Evolutionary conservation across 2,888 invertebrate genomes (phyloP), one percentile per base, ranked within the genome.

Genomic region (Eledona agricola): DNA sequence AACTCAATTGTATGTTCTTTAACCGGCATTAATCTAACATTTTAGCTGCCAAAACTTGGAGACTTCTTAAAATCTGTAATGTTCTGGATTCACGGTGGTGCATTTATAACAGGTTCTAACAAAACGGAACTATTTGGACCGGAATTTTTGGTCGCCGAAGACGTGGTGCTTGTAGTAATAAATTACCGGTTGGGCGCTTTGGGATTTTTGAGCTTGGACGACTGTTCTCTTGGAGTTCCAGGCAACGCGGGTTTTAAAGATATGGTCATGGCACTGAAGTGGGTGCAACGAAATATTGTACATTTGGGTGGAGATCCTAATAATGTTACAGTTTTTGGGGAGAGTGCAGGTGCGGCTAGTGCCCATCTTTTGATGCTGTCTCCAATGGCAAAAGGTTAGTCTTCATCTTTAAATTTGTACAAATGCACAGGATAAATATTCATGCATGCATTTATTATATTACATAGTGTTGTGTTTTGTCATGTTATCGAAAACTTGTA

Each of bases 241-340:
- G 80, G 79, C 1, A 80, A 80, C 65, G 77, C 79, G 0, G 79
- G 77, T 1, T 65, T 80, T 0, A 79, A 79, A 64, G 80, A 80
- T 62, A 76, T 78, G 64, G 70, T 78, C 1, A 57, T 79, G 62
- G 79, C 78, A 0, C 57, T 80, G 15, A 75, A 74, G 49, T 80
- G 79, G 79, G 69, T 80, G 0, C 76, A 78, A 53, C 63, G 66
- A 0, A 80, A 80, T 55, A 77, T 78, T 6, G 53, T 64, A 1
- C 68, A 69, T 45, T 80, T 80, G 59, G 76, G 77, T 17, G 80
- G 80, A 1, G 76, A 80, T 66, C 69, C 76, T 0, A 64, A 75
- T 1, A 79, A 80, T 49, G 78, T 80, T 3, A 79, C 79, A 0
- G 66, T 80, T 1, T 77, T 79, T 57, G 80, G 80, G 1, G 77